Evolutionary conservation across 2,797 vertebrate genomes (phyloP).

Genomic region (Craterocephalus amniculus): DNA sequence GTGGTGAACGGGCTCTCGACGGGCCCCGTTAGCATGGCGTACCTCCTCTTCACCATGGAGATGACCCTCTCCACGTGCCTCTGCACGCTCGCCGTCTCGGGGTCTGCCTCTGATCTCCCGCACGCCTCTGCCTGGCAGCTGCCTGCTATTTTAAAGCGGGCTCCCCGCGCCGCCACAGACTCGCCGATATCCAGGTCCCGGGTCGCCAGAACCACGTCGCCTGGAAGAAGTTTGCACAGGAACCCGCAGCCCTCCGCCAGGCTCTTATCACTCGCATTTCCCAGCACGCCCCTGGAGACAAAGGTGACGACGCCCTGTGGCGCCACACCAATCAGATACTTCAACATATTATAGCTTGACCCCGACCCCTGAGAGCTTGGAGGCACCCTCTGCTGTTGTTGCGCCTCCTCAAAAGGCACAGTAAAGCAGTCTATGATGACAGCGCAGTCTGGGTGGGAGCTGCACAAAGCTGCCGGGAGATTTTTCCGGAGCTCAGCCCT

Average conservation of each 20-base stretch:
- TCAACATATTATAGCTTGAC: constrained; percentile 59
- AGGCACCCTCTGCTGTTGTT: constrained; percentile 18
- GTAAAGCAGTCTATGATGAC: constrained; percentile 85
- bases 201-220: constrained; percentile 78
- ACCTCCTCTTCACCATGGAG: constrained; percentile 81
- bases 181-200: constrained; percentile 75
- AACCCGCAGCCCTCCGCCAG: constrained; percentile 81
- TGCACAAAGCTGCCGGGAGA: constrained; percentile 73
- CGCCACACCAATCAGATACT: constrained; percentile 83
- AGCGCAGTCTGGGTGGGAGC: constrained; percentile 80
- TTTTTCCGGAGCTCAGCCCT: constrained; percentile 83
- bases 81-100: constrained; percentile 66
- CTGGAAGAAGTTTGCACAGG: constrained; percentile 81
- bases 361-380: constrained; percentile 11
- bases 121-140: constrained; percentile 17
- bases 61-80: constrained; percentile 80
- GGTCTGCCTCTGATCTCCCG: constrained; percentile 27
- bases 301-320: constrained; percentile 85
- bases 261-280: constrained; percentile 77
- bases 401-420: constrained; percentile 79
- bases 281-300: constrained; percentile 78
- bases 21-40: constrained; percentile 81
- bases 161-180: constrained; percentile 75
- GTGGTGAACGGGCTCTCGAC: constrained; percentile 81
- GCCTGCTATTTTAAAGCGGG: constrained; percentile 67